Base-by-base conservation (phyloP, 2,888 invertebrate species). In the Xylophagus ater region DNA sequence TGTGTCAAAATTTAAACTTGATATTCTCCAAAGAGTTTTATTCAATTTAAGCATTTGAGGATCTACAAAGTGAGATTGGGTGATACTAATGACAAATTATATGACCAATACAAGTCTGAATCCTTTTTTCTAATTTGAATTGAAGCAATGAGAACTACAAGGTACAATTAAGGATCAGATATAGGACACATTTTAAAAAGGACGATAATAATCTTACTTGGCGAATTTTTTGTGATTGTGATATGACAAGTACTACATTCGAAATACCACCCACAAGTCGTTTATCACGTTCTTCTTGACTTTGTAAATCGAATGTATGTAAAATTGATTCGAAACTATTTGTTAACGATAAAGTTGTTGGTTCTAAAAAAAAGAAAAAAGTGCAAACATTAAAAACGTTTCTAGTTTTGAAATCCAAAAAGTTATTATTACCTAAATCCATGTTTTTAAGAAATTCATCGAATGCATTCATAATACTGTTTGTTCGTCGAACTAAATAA, bases 401-500 rank as follows among this genome's bases (percentile, higher is more conserved):
- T 25, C 24, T 3, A 29, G 9, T 30, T 20, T 21, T 3, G 13
- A n/a, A 6, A 33, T 39, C 31, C 33, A 45, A 25, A n/a, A 15
- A 25, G 21, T 18, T 14, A 9, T 21, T 55, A 70, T 57, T 60
- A 72, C 73, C 72, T 43, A 60, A 53, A 37, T 60, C 62, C 4
- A 66, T 62, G 42, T 55, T 65, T 45, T 69, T 68, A 25, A 53
- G 52, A 2, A 74, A 54, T 40, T 55, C 51, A 19, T 48, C 49
- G 48, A 62, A 68, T 26, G 66, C 53, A 28, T 58, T 55, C 7
- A 74, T 69, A 10, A 76, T 58, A 52, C 76, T 75, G 33, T 67
- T 58, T 0, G 74, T 71, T 3, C 72, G 67, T 34, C 74, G 73
- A 10, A 71, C 68, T 28, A 80, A 61, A 73, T 74, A 76, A 15